These are phyloP conservation scores for Lepus townsendii DNA, from an alignment of 2,797 vertebrate genomes.

Conservation along the genomic window DNA sequence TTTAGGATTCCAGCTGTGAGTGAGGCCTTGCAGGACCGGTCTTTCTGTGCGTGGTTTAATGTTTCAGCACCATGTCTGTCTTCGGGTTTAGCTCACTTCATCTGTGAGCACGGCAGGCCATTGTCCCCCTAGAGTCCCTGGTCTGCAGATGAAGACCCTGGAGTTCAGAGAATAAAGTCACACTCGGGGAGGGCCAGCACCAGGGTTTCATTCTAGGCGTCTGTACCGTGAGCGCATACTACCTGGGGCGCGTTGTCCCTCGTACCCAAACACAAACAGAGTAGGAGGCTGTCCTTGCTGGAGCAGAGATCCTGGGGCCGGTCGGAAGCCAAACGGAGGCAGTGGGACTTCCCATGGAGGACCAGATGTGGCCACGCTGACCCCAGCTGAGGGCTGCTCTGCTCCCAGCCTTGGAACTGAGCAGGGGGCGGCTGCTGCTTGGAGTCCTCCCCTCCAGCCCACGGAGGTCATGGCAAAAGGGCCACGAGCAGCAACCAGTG, in stretches of 20 bases:
- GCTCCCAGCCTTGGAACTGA: neutral
- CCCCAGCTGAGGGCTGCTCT: rapidly evolving
- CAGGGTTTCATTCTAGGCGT: neutral
- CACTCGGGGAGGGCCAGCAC: neutral
- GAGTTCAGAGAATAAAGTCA: neutral
- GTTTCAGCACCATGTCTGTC: neutral
- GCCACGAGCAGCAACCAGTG: neutral
- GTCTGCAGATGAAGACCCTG: neutral
- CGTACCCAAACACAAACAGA: neutral
- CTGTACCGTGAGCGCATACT: rapidly evolving
- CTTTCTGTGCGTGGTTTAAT: neutral
- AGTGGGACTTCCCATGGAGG: neutral
- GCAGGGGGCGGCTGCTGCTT: neutral
- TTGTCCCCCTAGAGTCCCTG: rapidly evolving
- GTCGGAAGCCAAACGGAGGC: rapidly evolving
- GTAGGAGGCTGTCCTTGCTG: neutral
- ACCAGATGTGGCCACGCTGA: rapidly evolving
- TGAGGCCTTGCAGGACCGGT: neutral
- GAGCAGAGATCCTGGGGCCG: neutral
- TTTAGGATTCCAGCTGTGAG: neutral
- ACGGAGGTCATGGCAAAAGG: neutral
- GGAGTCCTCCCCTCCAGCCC: too few relatives aligned
- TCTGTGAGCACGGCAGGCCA: neutral
- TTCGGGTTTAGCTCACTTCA: neutral
- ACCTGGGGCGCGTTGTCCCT: neutral